Evolutionary conservation across 2,888 invertebrate species (phyloP).

Genomic region (Leptinotarsa peninsularis): DNA sequence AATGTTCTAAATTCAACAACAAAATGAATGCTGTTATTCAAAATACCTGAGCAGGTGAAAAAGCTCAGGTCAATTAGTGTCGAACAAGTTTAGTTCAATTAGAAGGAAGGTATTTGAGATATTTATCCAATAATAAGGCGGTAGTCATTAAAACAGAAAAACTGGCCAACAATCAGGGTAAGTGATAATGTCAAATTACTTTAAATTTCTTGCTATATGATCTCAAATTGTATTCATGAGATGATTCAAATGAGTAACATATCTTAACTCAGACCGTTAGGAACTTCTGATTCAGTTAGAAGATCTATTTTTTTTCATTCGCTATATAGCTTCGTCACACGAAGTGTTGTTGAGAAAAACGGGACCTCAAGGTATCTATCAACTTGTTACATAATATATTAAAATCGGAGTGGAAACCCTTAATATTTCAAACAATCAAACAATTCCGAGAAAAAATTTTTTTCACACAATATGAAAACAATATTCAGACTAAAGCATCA

Average conservation of each 20-base stretch:
- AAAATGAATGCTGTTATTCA: constrained; percentile 34
- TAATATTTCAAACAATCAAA: too few species aligned
- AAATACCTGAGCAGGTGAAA: constrained; percentile 40
- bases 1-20: constrained; percentile 26
- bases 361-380: too few species aligned
- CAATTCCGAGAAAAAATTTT: too few species aligned
- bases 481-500: too few species aligned
- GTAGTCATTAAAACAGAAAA: constrained; percentile 8
- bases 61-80: constrained; percentile 39
- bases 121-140: constrained; percentile 29
- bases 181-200: constrained; percentile 5
- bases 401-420: too few species aligned
- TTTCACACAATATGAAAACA: too few species aligned
- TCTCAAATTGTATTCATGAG: neutral
- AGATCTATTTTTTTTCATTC: too few species aligned
- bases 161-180: neutral
- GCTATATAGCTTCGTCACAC: too few species aligned
- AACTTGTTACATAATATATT: too few species aligned
- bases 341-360: too few species aligned
- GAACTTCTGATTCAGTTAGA: too few species aligned
- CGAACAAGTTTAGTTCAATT: constrained; percentile 39
- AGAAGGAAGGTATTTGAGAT: constrained; percentile 35
- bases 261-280: neutral
- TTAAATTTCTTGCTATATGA: constrained; percentile 1
- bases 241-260: neutral